A percentile compares a stretch with the other conserved stretches of the same genome.
Evolutionary conservation across 2,797 vertebrate species (phyloP).

Genomic region (Sorex maritimensis): DNA sequence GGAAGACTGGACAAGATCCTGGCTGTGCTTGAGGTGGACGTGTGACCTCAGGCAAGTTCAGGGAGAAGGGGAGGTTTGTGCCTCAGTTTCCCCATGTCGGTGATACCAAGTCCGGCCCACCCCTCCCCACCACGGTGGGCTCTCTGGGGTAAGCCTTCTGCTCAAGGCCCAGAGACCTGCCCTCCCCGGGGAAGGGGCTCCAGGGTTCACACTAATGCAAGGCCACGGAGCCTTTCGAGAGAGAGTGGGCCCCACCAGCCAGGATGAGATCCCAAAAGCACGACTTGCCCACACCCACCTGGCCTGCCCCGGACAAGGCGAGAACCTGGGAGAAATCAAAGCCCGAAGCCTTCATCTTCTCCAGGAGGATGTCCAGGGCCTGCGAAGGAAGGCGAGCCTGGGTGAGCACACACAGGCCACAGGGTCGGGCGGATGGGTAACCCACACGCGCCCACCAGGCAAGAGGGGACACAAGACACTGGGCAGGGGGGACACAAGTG

Average conservation of each 20-base stretch:
- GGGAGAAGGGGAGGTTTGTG: no score
- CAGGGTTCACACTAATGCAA: no score
- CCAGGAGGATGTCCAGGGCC: constrained; percentile 96
- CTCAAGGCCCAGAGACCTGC: no score
- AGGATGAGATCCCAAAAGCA: background rate
- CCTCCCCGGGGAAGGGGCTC: no score
- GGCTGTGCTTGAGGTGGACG: no score
- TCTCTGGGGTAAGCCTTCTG: no score
- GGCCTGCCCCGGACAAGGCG: constrained; percentile 96
- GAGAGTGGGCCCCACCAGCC: no score
- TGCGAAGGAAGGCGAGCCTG: constrained; percentile 86
- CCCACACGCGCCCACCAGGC: constrained; percentile 27
- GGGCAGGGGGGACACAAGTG: background rate
- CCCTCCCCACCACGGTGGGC: no score
- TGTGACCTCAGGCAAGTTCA: no score
- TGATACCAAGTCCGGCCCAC: background rate
- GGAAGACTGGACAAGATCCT: no score
- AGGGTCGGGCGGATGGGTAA: background rate
- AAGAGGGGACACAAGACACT: constrained; percentile 57
- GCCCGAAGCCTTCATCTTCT: constrained; percentile 94
- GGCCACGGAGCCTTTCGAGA: no score
- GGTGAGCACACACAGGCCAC: background rate
- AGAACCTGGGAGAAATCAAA: constrained; percentile 94
- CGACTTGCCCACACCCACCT: constrained; percentile 91
- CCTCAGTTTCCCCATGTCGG: no score